phyloP scores from a whole-genome alignment of 2,888 invertebrate species.

The Xestia ashworthii region DNA sequence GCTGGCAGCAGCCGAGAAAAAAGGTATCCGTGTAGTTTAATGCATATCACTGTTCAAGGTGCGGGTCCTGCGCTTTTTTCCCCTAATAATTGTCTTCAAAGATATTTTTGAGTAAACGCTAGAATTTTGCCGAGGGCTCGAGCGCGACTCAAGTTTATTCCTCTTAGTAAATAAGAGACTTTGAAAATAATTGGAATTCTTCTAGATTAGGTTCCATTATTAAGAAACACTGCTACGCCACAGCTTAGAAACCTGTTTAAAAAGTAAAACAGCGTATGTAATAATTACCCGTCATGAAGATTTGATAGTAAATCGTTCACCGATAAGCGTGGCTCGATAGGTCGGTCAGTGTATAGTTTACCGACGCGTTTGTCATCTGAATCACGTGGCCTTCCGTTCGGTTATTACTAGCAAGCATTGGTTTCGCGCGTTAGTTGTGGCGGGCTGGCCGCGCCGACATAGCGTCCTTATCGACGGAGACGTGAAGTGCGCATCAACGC shows the following conservation, averaged over 20 bases:
- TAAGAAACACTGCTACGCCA: slow-evolving; percentile 4
- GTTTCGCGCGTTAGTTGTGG: slow-evolving; percentile 86
- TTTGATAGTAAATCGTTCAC: slow-evolving; percentile 73
- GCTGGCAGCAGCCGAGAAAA: slow-evolving; percentile 80
- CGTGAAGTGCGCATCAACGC: slow-evolving; percentile 82
- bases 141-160: slow-evolving; percentile 5
- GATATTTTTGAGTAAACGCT: slow-evolving; percentile 24
- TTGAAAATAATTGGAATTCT: slow-evolving; percentile 13
- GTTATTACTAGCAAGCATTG: slow-evolving; percentile 82
- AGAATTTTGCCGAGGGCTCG: slow-evolving; percentile 5
- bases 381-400: slow-evolving; percentile 88
- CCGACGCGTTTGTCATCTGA: slow-evolving; percentile 86
- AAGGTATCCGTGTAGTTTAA: slow-evolving; percentile 83
- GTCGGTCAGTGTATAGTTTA: slow-evolving; percentile 77
- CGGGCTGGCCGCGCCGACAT: slow-evolving; percentile 83
- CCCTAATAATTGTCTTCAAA: slow-evolving; percentile 59
- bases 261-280: slow-evolving; percentile 51
- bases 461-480: slow-evolving; percentile 84
- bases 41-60: slow-evolving; percentile 79
- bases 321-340: slow-evolving; percentile 79
- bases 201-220: neutral
- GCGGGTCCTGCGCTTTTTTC: slow-evolving; percentile 70
- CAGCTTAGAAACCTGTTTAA: slow-evolving; percentile 5
- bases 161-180: slow-evolving; percentile 5
- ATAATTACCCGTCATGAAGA: slow-evolving; percentile 56